Conservation (phyloP, 2,797 vertebrate species). For the Gila robusta region DNA sequence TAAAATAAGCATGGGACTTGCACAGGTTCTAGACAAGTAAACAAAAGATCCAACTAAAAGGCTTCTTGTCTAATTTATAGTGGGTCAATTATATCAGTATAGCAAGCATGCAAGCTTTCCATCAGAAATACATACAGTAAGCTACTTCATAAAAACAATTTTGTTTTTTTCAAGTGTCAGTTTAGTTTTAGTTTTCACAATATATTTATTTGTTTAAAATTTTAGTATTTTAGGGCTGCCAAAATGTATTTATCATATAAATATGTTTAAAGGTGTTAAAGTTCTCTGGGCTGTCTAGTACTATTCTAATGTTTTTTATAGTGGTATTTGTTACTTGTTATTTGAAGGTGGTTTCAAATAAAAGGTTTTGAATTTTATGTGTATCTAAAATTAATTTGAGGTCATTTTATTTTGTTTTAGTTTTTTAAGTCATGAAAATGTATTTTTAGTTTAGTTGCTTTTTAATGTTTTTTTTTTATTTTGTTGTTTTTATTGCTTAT, state of each 20-base stretch:
- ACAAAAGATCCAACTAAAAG: constrained; percentile 11
- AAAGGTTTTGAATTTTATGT: not conserved
- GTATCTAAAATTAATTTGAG: not conserved
- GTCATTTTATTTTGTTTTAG: not conserved
- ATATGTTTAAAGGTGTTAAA: constrained; percentile 3
- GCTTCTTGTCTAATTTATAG: constrained; percentile 1
- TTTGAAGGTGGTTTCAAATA: not conserved
- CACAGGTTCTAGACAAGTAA: not conserved
- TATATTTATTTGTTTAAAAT: too few species aligned
- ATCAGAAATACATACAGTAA: not conserved
- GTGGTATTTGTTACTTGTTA: not conserved
- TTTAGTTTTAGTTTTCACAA: too few species aligned
- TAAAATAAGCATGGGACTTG: constrained; percentile 18
- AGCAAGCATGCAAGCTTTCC: not conserved
- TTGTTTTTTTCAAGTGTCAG: not conserved
- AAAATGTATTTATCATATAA: not conserved
- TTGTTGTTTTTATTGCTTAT: not conserved
- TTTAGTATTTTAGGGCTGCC: not conserved
- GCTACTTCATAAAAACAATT: not conserved
- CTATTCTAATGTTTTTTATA: not conserved
- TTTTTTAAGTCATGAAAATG: not conserved
- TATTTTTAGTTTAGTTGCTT: not conserved
- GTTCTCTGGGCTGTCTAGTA: not conserved
- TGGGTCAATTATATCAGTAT: not conserved
- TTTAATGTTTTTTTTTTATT: not conserved